These are phyloP conservation scores for Mesochorus sp. DNA, from an alignment of 2,888 invertebrate genomes.

Conservation along the genomic window DNA sequence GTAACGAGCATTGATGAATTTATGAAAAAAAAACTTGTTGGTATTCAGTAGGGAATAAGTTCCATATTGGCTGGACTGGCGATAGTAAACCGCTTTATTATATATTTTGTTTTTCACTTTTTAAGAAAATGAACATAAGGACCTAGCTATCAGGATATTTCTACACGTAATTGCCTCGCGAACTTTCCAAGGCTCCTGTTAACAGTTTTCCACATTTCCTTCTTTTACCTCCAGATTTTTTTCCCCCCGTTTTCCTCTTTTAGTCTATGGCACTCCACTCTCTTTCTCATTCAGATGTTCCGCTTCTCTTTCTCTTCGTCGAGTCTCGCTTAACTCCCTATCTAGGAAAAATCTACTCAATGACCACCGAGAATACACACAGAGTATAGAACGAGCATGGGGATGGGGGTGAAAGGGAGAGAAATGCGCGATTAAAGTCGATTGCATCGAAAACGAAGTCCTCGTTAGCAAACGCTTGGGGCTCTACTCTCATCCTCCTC, in stretches of 20 bases:
- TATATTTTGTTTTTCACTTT: neutral
- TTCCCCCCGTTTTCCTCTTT: too few relatives aligned
- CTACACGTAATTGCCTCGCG: constrained; percentile 21
- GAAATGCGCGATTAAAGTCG: constrained; percentile 43
- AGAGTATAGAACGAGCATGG: too few relatives aligned
- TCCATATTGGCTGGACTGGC: neutral
- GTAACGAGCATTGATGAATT: too few relatives aligned
- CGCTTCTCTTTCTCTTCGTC: neutral
- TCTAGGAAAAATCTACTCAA: too few relatives aligned
- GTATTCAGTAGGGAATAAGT: constrained; percentile 7
- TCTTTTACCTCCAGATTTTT: too few relatives aligned
- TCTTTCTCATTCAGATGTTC: too few relatives aligned
- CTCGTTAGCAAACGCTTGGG: constrained; percentile 47
- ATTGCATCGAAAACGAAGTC: constrained; percentile 53
- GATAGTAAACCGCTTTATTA: neutral
- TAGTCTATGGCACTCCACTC: too few relatives aligned
- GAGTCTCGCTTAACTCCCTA: neutral
- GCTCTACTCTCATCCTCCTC: neutral
- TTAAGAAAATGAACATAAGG: neutral
- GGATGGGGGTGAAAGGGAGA: too few relatives aligned
- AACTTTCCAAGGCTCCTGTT: constrained; percentile 11
- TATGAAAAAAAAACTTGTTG: neutral
- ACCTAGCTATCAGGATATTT: neutral
- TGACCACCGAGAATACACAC: too few relatives aligned
- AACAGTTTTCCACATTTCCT: too few relatives aligned